Percentiles rank a stretch among this genome's conserved stretches.
Evolutionary conservation across 2,888 invertebrate genomes (phyloP).

Genomic region (Argynnis bischoffii): DNA sequence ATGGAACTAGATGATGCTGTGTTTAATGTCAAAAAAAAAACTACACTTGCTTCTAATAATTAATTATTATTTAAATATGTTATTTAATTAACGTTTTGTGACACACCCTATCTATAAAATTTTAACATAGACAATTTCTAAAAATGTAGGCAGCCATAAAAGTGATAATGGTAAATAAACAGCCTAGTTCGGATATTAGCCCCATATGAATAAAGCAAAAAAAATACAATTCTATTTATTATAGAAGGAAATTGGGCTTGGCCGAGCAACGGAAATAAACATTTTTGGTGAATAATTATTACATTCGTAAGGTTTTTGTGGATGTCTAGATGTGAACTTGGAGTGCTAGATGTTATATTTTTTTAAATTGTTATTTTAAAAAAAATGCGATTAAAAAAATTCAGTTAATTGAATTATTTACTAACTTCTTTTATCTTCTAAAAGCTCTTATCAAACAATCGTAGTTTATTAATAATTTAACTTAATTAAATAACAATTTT

Average conservation of each 20-base stretch:
- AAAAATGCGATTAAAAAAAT: no score
- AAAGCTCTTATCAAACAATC: no score
- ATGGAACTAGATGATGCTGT: no score
- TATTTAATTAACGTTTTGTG: not conserved
- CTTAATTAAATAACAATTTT: no score
- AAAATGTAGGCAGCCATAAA: conserved; percentile 27
- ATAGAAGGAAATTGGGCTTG: conserved; percentile 41
- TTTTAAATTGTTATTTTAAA: no score
- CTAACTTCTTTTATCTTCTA: no score
- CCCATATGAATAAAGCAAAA: conserved; percentile 43
- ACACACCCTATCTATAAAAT: conserved; percentile 24
- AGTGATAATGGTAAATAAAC: conserved; percentile 32
- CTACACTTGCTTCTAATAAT: no score
- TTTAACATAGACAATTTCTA: conserved; percentile 21
- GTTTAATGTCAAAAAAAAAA: no score
- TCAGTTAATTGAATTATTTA: no score
- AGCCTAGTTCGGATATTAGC: conserved; percentile 36
- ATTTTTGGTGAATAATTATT: conserved; percentile 15
- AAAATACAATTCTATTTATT: conserved; percentile 46
- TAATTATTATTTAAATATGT: not conserved
- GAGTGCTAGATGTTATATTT: not conserved
- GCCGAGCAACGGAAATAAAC: conserved; percentile 50
- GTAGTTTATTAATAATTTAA: no score
- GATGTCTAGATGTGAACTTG: no score
- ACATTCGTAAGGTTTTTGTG: no score